Percentiles rank a stretch among this genome's conserved stretches.
phyloP scores from a whole-genome alignment of 1,140 invertebrate genomes.

The Stenopsyche tienmushanensis region DNA sequence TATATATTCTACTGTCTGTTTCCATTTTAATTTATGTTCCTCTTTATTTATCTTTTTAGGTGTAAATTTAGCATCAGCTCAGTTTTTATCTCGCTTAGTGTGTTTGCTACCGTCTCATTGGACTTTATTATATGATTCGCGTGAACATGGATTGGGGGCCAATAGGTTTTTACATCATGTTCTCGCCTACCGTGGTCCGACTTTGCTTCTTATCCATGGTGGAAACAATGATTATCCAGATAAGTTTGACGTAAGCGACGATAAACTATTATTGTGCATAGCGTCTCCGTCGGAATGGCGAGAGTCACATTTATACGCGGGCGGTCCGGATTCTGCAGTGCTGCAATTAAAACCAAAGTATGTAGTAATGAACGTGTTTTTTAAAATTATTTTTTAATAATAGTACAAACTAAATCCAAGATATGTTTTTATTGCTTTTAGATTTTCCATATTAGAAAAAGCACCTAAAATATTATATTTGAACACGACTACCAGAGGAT shows the following conservation, averaged over 20 bases:
- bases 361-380: slow-evolving; percentile 40
- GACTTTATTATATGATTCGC: slow-evolving; percentile 80
- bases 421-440: too few species aligned
- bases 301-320: slow-evolving; percentile 83
- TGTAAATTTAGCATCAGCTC: slow-evolving; percentile 53
- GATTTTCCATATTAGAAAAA: slow-evolving; percentile 66
- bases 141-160: slow-evolving; percentile 78
- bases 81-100: slow-evolving; percentile 65
- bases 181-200: slow-evolving; percentile 80
- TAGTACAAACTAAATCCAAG: neutral
- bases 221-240: slow-evolving; percentile 42
- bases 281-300: slow-evolving; percentile 80
- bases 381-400: slow-evolving; percentile 10
- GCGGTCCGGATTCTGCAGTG: slow-evolving; percentile 72
- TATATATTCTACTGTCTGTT: too few species aligned
- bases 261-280: slow-evolving; percentile 73
- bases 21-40: too few species aligned
- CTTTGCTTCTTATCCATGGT: slow-evolving; percentile 71
- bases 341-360: slow-evolving; percentile 80
- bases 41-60: slow-evolving; percentile 37
- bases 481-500: slow-evolving; percentile 79
- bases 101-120: slow-evolving; percentile 75
- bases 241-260: slow-evolving; percentile 52
- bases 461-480: slow-evolving; percentile 79
- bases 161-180: slow-evolving; percentile 89